Percentiles rank a stretch among this genome's conserved stretches.
phyloP scores from a whole-genome alignment of 2,888 invertebrate species.

The Agrochola litura region DNA sequence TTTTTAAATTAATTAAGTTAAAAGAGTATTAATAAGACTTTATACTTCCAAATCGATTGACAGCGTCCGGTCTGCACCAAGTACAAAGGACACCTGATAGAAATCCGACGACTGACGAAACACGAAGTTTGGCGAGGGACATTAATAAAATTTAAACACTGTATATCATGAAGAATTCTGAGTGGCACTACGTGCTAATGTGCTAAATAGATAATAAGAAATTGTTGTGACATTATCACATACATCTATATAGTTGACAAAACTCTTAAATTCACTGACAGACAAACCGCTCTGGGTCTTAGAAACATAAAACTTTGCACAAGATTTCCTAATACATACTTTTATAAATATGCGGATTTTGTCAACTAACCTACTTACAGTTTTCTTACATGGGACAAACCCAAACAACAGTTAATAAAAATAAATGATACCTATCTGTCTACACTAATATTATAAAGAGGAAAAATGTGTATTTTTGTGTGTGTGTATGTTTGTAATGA shows the following conservation, averaged over 20 bases:
- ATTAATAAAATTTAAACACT: too few relatives aligned
- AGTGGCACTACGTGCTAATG: neutral
- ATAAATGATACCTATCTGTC: too few relatives aligned
- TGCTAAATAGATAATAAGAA: conserved; percentile 29
- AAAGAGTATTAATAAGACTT: too few relatives aligned
- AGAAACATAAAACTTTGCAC: neutral
- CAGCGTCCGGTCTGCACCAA: too few relatives aligned
- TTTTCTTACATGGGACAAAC: neutral
- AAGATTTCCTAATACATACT: neutral
- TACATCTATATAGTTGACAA: neutral
- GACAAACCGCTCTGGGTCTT: neutral
- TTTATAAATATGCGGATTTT: neutral
- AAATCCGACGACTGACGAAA: too few relatives aligned
- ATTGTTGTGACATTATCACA: conserved; percentile 12
- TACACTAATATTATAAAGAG: too few relatives aligned
- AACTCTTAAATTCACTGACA: neutral
- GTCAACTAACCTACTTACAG: neutral
- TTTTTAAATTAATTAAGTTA: too few relatives aligned
- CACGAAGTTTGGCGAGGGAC: too few relatives aligned
- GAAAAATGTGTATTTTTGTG: too few relatives aligned
- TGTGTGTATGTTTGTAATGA: too few relatives aligned
- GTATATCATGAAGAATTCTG: conserved; percentile 23
- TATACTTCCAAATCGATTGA: too few relatives aligned
- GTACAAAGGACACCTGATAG: too few relatives aligned
- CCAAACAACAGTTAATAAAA: neutral